Base-by-base conservation (phyloP, 2,888 invertebrate species). In the Ditula angustiorana region DNA sequence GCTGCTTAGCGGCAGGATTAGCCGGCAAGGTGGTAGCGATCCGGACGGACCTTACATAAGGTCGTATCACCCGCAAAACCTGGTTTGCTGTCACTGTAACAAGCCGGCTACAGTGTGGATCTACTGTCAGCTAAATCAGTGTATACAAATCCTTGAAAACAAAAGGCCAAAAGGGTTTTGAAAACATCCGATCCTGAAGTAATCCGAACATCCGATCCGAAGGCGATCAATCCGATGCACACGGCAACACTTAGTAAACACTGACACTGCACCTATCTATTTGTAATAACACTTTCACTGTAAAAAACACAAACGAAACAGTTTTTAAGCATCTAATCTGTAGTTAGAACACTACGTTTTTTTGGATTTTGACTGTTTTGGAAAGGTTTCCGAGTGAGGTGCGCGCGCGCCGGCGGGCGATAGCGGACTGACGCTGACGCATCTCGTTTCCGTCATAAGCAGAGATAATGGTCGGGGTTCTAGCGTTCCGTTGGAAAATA, bases 371-470 rank as follows among this genome's bases (percentile, higher is more conserved):
- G n/a, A n/a, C n/a, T n/a, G n/a, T n/a, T n/a, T n/a, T n/a, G n/a
- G n/a, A n/a, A n/a, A n/a, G n/a, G n/a, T n/a, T n/a, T n/a, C n/a
- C n/a, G n/a, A n/a, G n/a, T n/a, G n/a, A n/a, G 53, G 58, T 64
- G 67, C 66, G 64, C 71, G 66, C 71, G 67, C 62, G 62, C 30
- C 67, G 67, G 46, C n/a, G 47, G 68, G 46, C 64, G 41, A 44
- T 61, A 63, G 69, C 67, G 68, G 61, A 73, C 75, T 74, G 62
- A 63, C 63, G 69, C 75, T 74, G 62, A 63, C 63, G 69, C 62
- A 62, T 61, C 46, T 61, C 49, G 67, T 68, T 74, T 73, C 74
- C 72, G 71, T 53, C 71, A 68, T 60, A 28, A 47, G 61, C 59
- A 28, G 55, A 70, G 72, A 74, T 72, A 71, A 70, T 67, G 56